These are phyloP conservation scores for Callipepla californica DNA, from an alignment of 2,113 vertebrate genomes.

Conservation along the genomic window DNA sequence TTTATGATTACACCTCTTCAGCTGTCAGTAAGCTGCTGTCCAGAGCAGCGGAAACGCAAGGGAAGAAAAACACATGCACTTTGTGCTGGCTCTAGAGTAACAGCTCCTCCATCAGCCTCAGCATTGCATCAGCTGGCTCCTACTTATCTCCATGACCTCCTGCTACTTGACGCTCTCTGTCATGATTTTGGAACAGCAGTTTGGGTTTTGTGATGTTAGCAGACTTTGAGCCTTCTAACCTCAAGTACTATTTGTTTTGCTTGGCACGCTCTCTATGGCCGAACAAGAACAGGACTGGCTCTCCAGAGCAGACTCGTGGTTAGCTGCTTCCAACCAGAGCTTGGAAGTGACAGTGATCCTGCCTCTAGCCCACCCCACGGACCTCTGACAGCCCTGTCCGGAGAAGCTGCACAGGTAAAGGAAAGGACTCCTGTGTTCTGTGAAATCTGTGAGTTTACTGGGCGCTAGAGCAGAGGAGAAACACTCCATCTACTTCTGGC, in stretches of 20 bases:
- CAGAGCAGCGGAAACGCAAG: background rate
- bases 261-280: background rate
- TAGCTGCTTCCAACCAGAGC: background rate
- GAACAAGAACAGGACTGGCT: background rate
- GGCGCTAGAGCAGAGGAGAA: background rate
- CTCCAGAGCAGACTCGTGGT: background rate
- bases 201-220: background rate
- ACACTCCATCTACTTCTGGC: background rate
- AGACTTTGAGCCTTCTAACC: conserved; percentile 22
- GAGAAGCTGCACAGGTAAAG: background rate
- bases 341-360: background rate
- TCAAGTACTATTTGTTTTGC: conserved; percentile 44
- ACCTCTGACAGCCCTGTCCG: background rate
- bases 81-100: background rate
- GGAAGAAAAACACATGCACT: background rate
- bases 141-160: background rate
- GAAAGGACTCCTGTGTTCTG: background rate
- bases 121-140: background rate
- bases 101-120: background rate
- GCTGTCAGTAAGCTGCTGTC: background rate
- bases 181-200: background rate
- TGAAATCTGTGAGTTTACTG: background rate
- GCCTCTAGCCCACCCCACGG: background rate
- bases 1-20: background rate
- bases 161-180: background rate